Conservation (phyloP, 2,888 invertebrate genomes). For the Dolichopus griseipennis region DNA sequence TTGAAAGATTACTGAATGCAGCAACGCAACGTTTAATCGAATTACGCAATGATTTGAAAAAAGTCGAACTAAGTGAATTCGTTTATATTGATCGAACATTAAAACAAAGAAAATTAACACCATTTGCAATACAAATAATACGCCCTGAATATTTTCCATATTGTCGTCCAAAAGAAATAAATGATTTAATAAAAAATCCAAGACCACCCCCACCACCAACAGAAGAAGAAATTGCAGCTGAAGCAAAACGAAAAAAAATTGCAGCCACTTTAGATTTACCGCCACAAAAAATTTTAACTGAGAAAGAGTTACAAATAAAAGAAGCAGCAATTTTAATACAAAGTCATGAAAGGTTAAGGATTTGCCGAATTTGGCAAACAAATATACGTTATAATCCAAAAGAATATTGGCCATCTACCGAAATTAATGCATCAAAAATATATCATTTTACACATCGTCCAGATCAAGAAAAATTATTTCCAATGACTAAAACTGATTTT, state of each 20-base stretch:
- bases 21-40: conserved; percentile 45
- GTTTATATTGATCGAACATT: conserved; percentile 61
- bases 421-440: conserved; percentile 21
- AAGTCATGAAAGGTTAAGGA: conserved; percentile 44
- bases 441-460: conserved; percentile 35
- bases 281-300: conserved; percentile 16
- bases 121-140: conserved; percentile 51
- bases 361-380: conserved; percentile 25
- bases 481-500: conserved; percentile 34
- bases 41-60: conserved; percentile 47
- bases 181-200: conserved; percentile 23
- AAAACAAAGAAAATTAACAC: conserved; percentile 55
- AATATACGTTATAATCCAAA: conserved; percentile 23
- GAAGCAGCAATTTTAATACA: conserved; percentile 41
- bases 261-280: not conserved
- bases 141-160: conserved; percentile 48
- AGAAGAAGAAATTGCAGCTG: not conserved
- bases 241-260: not conserved
- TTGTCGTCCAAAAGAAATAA: conserved; percentile 39
- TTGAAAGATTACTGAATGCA: conserved; percentile 30
- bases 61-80: conserved; percentile 48
- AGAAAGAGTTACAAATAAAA: conserved; percentile 27
- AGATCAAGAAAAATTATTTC: conserved; percentile 33
- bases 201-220: not conserved
- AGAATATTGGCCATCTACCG: conserved; percentile 19